These are phyloP conservation scores for Hydrocynus forskahlii DNA, from an alignment of 2,797 vertebrate genomes.

Conservation along the genomic window DNA sequence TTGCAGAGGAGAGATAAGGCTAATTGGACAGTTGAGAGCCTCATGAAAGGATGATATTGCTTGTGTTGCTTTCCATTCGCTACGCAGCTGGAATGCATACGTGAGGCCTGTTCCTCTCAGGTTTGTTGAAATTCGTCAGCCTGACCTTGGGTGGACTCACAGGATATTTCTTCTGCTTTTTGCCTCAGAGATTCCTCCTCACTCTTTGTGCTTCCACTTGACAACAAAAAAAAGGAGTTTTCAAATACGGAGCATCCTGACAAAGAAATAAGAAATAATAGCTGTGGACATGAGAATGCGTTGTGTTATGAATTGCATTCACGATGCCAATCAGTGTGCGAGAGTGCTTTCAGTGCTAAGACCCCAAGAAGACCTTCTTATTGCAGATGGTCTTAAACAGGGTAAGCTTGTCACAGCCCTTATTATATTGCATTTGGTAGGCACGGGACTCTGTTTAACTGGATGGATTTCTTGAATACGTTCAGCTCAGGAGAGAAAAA, in stretches of 20 bases:
- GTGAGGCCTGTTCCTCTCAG: slow-evolving; percentile 60
- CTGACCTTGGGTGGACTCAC: slow-evolving; percentile 69
- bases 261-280: slow-evolving; percentile 26
- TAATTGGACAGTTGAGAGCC: slow-evolving; percentile 74
- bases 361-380: slow-evolving; percentile 22
- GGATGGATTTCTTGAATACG: slow-evolving; percentile 11
- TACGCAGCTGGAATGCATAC: slow-evolving; percentile 70
- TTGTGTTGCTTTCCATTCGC: slow-evolving; percentile 69
- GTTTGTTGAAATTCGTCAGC: slow-evolving; percentile 50
- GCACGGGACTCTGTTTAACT: slow-evolving; percentile 21
- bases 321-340: slow-evolving; percentile 41
- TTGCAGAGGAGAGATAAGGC: slow-evolving; percentile 76
- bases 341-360: slow-evolving; percentile 21
- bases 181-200: slow-evolving; percentile 37
- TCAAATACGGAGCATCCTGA: slow-evolving; percentile 36
- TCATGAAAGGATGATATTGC: slow-evolving; percentile 72
- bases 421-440: slow-evolving; percentile 12
- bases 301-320: slow-evolving; percentile 42
- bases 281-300: slow-evolving; percentile 25
- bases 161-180: slow-evolving; percentile 58
- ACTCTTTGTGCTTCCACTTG: slow-evolving; percentile 40
- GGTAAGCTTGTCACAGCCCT: neutral
- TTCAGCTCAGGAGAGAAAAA: slow-evolving; percentile 24
- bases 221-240: slow-evolving; percentile 43
- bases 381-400: neutral